Evolutionary conservation across 2,888 invertebrate species (phyloP).

Genomic region (Hypolimnas misippus): DNA sequence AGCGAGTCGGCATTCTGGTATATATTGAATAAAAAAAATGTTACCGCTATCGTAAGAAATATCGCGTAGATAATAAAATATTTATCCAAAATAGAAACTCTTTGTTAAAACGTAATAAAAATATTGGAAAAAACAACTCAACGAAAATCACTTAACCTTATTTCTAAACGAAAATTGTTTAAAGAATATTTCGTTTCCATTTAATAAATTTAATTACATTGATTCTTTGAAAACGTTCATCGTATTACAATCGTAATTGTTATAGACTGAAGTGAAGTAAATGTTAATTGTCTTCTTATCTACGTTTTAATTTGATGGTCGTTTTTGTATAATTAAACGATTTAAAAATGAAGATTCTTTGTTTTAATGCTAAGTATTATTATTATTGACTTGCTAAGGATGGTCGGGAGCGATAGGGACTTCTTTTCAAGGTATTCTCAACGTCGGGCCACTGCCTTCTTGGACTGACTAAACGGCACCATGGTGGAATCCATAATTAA

Average conservation of each 20-base stretch:
- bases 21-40: too few species aligned
- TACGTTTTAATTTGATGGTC: neutral
- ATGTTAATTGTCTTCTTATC: conserved; percentile 1
- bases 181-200: conserved; percentile 4
- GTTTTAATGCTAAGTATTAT: neutral
- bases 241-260: neutral
- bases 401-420: neutral
- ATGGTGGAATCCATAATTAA: too few species aligned
- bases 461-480: too few species aligned
- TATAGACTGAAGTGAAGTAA: conserved; percentile 4
- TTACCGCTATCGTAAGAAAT: too few species aligned
- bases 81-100: too few species aligned
- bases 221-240: neutral
- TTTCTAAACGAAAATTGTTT: neutral
- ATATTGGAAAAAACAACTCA: too few species aligned
- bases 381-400: neutral
- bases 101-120: too few species aligned
- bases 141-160: neutral
- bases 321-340: neutral
- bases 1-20: too few species aligned
- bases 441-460: too few species aligned
- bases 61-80: too few species aligned
- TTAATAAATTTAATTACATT: conserved; percentile 19
- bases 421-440: neutral
- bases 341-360: conserved; percentile 4